phyloP scores from a whole-genome alignment of 2,888 invertebrate species.

The Nymphalis c-album region DNA sequence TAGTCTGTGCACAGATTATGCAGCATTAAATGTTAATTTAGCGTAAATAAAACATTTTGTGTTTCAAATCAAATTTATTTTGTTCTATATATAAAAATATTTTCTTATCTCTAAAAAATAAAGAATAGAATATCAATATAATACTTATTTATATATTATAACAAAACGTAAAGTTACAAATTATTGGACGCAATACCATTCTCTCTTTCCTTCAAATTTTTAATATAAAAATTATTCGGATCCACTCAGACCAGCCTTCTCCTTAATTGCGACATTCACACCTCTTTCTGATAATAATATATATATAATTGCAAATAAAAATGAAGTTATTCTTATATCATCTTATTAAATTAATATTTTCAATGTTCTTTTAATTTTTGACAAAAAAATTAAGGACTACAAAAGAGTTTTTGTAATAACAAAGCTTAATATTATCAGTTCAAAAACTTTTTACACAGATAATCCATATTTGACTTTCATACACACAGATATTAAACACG shows the following conservation, averaged over 20 bases:
- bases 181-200: constrained; percentile 73
- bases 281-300: constrained; percentile 44
- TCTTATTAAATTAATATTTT: background rate
- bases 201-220: constrained; percentile 73
- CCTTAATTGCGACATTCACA: constrained; percentile 45
- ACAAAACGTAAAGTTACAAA: constrained; percentile 60
- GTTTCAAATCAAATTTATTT: constrained; percentile 72
- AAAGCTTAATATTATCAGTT: constrained; percentile 73
- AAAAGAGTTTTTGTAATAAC: constrained; percentile 36
- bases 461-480: constrained; percentile 23
- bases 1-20: background rate
- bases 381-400: background rate
- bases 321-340: constrained; percentile 4
- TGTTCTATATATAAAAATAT: constrained; percentile 74
- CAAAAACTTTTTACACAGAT: constrained; percentile 54
- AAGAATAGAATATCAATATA: constrained; percentile 77
- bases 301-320: constrained; percentile 37
- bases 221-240: constrained; percentile 80
- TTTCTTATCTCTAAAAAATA: constrained; percentile 72
- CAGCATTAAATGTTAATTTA: background rate
- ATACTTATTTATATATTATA: constrained; percentile 68
- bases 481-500: background rate
- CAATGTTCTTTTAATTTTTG: background rate
- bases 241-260: constrained; percentile 53
- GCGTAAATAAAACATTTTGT: constrained; percentile 31